Conservation (phyloP, 2,113 vertebrate genomes). For the Cranoglanis bouderius region DNA sequence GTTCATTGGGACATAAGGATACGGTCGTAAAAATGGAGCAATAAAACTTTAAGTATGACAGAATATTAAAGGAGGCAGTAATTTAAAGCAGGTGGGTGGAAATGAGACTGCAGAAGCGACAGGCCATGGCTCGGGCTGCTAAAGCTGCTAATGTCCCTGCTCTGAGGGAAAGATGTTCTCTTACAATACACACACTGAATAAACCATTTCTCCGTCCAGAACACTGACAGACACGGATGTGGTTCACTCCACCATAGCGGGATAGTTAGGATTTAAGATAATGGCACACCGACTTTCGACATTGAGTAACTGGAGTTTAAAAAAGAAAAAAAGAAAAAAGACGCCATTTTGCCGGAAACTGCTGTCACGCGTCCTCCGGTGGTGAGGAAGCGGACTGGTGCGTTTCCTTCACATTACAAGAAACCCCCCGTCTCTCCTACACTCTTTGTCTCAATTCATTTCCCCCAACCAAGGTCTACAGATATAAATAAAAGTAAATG, state of each 20-base stretch:
- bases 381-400: slow-evolving; percentile 76
- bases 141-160: slow-evolving; percentile 66
- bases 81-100: slow-evolving; percentile 68
- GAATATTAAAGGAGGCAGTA: slow-evolving; percentile 80
- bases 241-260: slow-evolving; percentile 66
- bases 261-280: slow-evolving; percentile 77
- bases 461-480: slow-evolving; percentile 80
- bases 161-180: slow-evolving; percentile 54
- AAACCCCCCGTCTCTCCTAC: slow-evolving; percentile 69
- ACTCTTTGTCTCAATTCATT: slow-evolving; percentile 80
- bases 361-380: slow-evolving; percentile 68
- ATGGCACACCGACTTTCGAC: slow-evolving; percentile 73
- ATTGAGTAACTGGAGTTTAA: slow-evolving; percentile 66
- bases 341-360: slow-evolving; percentile 59
- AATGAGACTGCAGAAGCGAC: slow-evolving; percentile 60
- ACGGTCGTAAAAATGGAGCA: slow-evolving; percentile 69
- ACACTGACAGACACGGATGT: slow-evolving; percentile 71
- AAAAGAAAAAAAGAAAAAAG: slow-evolving; percentile 47
- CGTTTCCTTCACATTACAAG: slow-evolving; percentile 67
- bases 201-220: slow-evolving; percentile 62
- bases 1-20: slow-evolving; percentile 81
- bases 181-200: slow-evolving; percentile 73
- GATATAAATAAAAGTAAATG: slow-evolving; percentile 84
- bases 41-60: slow-evolving; percentile 78
- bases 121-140: slow-evolving; percentile 56